Percentiles rank a stretch among this genome's conserved stretches.
These are phyloP conservation scores for Pangasianodon hypophthalmus DNA, from an alignment of 2,113 vertebrate genomes.

Conservation along the genomic window DNA sequence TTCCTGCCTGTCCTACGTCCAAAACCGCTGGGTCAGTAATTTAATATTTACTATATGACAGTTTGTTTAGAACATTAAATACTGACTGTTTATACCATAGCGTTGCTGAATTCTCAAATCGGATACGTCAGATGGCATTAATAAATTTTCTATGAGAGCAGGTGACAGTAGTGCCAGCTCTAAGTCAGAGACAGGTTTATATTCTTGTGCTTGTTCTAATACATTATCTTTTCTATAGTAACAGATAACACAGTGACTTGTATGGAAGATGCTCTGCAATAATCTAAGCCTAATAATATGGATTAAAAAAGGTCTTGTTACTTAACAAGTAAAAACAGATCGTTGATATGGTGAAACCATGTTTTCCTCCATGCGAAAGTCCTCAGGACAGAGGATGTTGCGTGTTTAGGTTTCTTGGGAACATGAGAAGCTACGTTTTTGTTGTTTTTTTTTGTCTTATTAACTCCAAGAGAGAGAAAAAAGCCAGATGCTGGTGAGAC, in stretches of 20 bases:
- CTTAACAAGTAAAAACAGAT: neutral
- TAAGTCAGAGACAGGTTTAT: neutral
- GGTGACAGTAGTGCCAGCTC: neutral
- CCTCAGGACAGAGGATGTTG: neutral
- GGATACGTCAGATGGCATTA: no score
- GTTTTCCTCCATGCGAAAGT: neutral
- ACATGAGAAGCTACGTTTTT: neutral
- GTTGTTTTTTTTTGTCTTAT: neutral
- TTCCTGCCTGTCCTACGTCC: constrained; percentile 30
- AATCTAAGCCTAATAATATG: neutral
- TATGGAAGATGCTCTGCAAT: neutral
- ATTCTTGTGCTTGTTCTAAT: neutral
- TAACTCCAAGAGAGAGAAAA: neutral
- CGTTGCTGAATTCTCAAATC: neutral
- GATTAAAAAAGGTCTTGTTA: neutral
- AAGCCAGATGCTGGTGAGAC: neutral
- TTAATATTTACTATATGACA: constrained; percentile 16
- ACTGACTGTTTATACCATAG: neutral
- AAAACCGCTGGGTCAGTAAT: constrained; percentile 31
- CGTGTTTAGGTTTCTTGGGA: neutral
- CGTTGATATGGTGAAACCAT: neutral
- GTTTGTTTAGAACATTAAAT: neutral
- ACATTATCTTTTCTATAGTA: neutral
- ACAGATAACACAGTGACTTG: neutral
- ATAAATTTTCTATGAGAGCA: neutral